phyloP scores from a whole-genome alignment of 2,888 invertebrate species.

The Anoncus sp. region DNA sequence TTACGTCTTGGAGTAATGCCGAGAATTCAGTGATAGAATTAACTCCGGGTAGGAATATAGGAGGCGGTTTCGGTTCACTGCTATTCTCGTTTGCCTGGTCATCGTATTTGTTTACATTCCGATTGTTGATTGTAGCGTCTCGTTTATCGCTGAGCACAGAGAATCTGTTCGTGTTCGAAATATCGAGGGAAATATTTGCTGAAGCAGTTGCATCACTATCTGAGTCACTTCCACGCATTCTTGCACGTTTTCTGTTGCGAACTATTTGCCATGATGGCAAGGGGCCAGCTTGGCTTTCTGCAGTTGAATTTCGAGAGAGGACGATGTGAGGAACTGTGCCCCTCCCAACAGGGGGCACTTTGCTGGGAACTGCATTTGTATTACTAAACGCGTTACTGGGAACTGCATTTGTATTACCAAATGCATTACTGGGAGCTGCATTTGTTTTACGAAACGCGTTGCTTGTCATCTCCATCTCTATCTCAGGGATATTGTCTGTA shows the following conservation, averaged over 20 bases:
- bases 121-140: neutral
- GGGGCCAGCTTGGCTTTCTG: neutral
- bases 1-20: neutral
- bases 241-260: neutral
- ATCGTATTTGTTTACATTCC: neutral
- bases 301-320: neutral
- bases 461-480: neutral
- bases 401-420: no score
- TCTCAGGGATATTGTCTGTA: neutral
- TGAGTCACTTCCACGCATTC: slow-evolving; percentile 2
- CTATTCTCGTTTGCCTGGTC: neutral
- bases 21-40: neutral
- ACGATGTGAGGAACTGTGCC: slow-evolving; percentile 9
- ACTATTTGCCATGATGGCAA: neutral
- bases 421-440: neutral
- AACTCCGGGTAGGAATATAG: slow-evolving; percentile 11
- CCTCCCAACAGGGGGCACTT: neutral
- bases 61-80: slow-evolving; percentile 6
- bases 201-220: neutral
- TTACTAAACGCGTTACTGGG: no score
- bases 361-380: no score
- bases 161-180: slow-evolving; percentile 5
- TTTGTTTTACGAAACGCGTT: neutral
- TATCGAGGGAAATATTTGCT: no score
- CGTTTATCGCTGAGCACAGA: slow-evolving; percentile 4